These are phyloP conservation scores for Agonopterix arenella DNA, from an alignment of 2,888 invertebrate species.

Conservation along the genomic window DNA sequence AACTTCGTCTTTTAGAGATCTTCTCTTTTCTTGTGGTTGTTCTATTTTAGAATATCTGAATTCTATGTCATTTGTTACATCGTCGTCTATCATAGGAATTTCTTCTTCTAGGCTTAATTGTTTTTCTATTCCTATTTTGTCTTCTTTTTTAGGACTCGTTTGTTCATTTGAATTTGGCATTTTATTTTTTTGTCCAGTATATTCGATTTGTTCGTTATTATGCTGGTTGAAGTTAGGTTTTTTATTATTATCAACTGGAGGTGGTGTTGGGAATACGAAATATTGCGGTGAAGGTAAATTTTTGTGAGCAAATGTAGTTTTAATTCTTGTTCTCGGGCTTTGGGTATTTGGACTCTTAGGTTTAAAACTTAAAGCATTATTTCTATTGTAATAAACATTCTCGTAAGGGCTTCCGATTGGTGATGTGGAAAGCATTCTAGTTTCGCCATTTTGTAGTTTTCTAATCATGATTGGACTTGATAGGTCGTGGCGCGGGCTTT, in stretches of 20 bases:
- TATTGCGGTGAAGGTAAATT: conserved; percentile 67
- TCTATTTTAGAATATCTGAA: conserved; percentile 53
- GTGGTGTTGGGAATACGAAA: conserved; percentile 66
- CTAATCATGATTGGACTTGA: conserved; percentile 66
- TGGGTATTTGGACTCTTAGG: conserved; percentile 67
- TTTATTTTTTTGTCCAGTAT: conserved; percentile 6
- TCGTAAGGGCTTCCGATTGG: conserved; percentile 77
- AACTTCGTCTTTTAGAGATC: conserved; percentile 4
- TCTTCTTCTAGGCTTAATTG: conserved; percentile 70
- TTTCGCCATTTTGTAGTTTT: conserved; percentile 37
- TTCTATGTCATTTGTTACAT: conserved; percentile 63
- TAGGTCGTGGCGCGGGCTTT: conserved; percentile 41
- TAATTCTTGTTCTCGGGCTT: conserved; percentile 79
- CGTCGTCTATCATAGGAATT: conserved; percentile 73
- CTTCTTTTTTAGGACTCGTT: conserved; percentile 4
- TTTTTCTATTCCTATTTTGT: conserved; percentile 62
- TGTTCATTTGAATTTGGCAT: conserved; percentile 1
- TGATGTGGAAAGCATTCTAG: conserved; percentile 24
- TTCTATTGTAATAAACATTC: conserved; percentile 72
- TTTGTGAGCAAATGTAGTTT: conserved; percentile 75
- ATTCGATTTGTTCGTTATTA: conserved; percentile 2
- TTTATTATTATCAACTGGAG: conserved; percentile 43
- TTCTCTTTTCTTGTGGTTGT: conserved; percentile 10
- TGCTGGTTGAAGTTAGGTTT: conserved; percentile 35
- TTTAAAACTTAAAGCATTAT: conserved; percentile 45